These are phyloP conservation scores for Podargus strigoides DNA, from an alignment of 2,797 vertebrate species.

Conservation along the genomic window DNA sequence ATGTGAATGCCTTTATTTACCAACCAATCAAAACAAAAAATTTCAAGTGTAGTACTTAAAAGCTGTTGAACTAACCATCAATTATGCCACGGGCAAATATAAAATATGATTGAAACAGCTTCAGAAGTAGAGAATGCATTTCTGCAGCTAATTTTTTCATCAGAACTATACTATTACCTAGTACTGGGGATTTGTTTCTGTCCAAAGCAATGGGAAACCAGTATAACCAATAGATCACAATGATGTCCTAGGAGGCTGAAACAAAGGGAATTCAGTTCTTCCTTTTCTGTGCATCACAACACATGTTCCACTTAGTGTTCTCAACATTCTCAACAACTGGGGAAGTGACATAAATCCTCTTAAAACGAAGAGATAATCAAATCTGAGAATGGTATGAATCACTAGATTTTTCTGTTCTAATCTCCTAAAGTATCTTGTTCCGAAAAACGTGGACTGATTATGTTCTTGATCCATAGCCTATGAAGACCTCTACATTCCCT, in stretches of 20 bases:
- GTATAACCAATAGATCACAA: neutral
- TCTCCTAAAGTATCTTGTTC: neutral
- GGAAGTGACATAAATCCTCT: neutral
- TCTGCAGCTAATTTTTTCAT: neutral
- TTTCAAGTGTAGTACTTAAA: neutral
- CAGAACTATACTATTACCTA: neutral
- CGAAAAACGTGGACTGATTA: neutral
- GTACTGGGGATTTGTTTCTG: neutral
- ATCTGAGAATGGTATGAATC: neutral
- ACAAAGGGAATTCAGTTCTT: neutral
- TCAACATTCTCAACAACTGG: neutral
- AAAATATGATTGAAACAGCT: neutral
- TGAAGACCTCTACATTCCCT: neutral
- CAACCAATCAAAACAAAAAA: neutral
- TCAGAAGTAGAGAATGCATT: neutral
- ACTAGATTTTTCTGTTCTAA: neutral
- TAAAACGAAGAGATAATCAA: neutral
- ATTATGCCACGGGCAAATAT: neutral
- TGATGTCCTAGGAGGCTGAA: neutral
- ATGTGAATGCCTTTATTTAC: neutral
- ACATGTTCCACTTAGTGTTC: rapidly evolving
- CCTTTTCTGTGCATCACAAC: neutral
- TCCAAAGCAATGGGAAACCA: neutral
- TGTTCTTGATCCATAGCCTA: neutral
- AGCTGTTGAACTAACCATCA: neutral